These are phyloP conservation scores for Champsocephalus gunnari DNA, from an alignment of 2,797 vertebrate genomes.

Conservation along the genomic window DNA sequence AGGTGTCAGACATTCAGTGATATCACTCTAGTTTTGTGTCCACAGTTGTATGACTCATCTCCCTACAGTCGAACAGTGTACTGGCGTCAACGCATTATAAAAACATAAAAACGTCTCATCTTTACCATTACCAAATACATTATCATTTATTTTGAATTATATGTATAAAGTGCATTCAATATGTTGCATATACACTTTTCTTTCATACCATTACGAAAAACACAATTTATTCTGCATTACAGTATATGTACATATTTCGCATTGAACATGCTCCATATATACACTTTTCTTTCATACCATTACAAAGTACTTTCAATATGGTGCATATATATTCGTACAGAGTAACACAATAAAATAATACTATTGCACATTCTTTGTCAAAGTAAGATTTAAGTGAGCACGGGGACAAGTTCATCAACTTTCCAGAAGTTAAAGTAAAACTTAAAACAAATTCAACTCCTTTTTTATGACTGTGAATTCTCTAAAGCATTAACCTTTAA, in stretches of 20 bases:
- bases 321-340: neutral
- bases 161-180: neutral
- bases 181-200: neutral
- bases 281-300: neutral
- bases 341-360: constrained; percentile 7
- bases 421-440: constrained; percentile 52
- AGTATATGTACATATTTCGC: too few relatives aligned
- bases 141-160: neutral
- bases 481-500: constrained; percentile 80
- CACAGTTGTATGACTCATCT: constrained; percentile 58
- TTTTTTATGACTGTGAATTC: constrained; percentile 69
- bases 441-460: constrained; percentile 48
- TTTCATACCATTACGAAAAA: neutral
- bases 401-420: constrained; percentile 44
- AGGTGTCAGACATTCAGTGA: constrained; percentile 58
- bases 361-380: constrained; percentile 4
- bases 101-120: neutral
- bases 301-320: neutral
- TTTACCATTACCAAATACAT: neutral
- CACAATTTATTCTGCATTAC: neutral
- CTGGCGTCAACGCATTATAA: constrained; percentile 14
- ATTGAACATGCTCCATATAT: neutral
- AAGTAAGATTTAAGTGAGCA: constrained; percentile 38
- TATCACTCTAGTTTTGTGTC: constrained; percentile 54
- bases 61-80: constrained; percentile 2